Conservation (phyloP, 2,888 invertebrate species). For the Scaptomyza polygonia region DNA sequence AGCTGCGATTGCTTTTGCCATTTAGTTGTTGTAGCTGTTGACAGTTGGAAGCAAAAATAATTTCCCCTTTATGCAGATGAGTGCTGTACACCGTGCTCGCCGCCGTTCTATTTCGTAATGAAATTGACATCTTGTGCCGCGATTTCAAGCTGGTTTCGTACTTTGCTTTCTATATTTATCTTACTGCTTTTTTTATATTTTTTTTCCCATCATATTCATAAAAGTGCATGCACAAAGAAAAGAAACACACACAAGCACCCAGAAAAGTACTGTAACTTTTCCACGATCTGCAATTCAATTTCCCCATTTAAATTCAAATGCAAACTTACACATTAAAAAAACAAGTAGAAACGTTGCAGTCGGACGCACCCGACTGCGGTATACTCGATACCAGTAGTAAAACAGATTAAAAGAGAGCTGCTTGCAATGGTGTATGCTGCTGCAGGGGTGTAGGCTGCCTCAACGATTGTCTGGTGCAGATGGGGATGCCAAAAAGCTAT, state of each 20-base stretch:
- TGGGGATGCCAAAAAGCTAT: too few species aligned
- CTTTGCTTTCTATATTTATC: slow-evolving; percentile 34
- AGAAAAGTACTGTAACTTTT: slow-evolving; percentile 14
- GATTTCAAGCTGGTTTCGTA: slow-evolving; percentile 67
- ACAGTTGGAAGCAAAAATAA: slow-evolving; percentile 57
- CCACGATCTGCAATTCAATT: slow-evolving; percentile 64
- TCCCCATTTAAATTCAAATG: slow-evolving; percentile 46
- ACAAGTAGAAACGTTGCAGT: too few species aligned
- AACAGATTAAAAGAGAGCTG: too few species aligned
- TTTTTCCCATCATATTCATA: slow-evolving; percentile 46
- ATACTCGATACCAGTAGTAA: too few species aligned
- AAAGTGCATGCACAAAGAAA: slow-evolving; percentile 1
- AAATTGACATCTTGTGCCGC: slow-evolving; percentile 77
- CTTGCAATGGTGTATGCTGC: too few species aligned
- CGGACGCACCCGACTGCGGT: too few species aligned
- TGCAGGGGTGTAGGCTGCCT: too few species aligned
- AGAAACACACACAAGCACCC: slow-evolving; percentile 7
- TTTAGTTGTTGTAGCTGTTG: slow-evolving; percentile 39
- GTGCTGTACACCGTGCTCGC: slow-evolving; percentile 43
- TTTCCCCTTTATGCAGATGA: slow-evolving; percentile 79
- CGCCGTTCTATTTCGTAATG: slow-evolving; percentile 64
- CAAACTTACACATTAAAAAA: too few species aligned
- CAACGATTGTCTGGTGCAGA: too few species aligned
- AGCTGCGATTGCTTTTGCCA: slow-evolving; percentile 60
- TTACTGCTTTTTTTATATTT: slow-evolving; percentile 14